Conservation (phyloP, 2,888 invertebrate genomes). For the Philonicus albiceps region DNA sequence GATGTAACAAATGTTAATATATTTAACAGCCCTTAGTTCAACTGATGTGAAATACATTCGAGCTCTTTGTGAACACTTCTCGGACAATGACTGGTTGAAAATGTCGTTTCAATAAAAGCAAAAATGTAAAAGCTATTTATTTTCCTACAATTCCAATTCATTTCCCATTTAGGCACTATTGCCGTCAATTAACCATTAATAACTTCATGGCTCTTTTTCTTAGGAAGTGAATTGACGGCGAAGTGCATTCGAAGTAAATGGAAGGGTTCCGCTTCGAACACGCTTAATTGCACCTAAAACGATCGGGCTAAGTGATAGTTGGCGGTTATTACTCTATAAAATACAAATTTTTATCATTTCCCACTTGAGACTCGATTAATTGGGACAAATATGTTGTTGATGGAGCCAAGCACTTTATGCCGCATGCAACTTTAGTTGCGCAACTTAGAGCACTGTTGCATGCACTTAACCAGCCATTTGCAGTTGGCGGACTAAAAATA, state of each 20-base stretch:
- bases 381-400: neutral
- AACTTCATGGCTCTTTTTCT: neutral
- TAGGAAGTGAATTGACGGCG: neutral
- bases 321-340: neutral
- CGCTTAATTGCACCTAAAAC: neutral
- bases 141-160: neutral
- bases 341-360: neutral
- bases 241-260: neutral
- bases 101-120: neutral
- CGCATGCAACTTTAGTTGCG: neutral
- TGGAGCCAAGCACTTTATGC: neutral
- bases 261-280: neutral
- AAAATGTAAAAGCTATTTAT: neutral
- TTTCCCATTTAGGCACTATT: neutral
- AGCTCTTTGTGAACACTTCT: neutral
- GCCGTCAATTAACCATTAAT: neutral
- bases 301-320: neutral
- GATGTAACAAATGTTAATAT: neutral
- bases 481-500: neutral
- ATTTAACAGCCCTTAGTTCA: neutral
- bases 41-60: neutral
- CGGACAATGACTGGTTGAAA: neutral
- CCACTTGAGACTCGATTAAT: neutral
- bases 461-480: neutral
- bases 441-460: neutral